A percentile compares a stretch with the other conserved stretches of the same genome.
Conservation (phyloP, 2,888 invertebrate species). For the Hylaea fasciaria region DNA sequence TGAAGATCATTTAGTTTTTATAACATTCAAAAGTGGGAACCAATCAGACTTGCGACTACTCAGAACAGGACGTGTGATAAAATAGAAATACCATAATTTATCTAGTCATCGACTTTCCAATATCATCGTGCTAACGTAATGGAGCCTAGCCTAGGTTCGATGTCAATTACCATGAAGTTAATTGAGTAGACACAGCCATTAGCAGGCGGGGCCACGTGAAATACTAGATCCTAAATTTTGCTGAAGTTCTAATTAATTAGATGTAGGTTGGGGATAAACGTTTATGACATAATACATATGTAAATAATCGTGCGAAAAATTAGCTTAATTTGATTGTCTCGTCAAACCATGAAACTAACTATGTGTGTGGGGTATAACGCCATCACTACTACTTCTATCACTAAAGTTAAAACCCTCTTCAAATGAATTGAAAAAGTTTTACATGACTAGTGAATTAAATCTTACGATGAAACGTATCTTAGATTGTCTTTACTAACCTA, state of each 20-base stretch:
- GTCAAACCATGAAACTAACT: neutral
- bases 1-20: too few species aligned
- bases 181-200: conserved; percentile 35
- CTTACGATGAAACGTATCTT: too few species aligned
- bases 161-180: conserved; percentile 38
- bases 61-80: conserved; percentile 17
- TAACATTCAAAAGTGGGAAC: too few species aligned
- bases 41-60: neutral
- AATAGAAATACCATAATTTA: conserved; percentile 23
- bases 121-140: conserved; percentile 28
- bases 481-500: too few species aligned
- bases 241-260: conserved; percentile 24
- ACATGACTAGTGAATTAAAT: too few species aligned
- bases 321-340: neutral
- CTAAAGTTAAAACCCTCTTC: neutral
- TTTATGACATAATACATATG: conserved; percentile 4
- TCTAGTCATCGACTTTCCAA: conserved; percentile 28
- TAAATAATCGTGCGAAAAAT: conserved; percentile 20
- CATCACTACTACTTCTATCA: too few species aligned
- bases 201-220: conserved; percentile 30
- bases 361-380: too few species aligned
- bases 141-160: conserved; percentile 33
- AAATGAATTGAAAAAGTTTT: too few species aligned
- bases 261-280: conserved; percentile 10
- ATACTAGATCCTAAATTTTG: conserved; percentile 26